A percentile compares a stretch with the other conserved stretches of the same genome.
phyloP scores from a whole-genome alignment of 2,797 vertebrate species.

The Pseudopleuronectes americanus region DNA sequence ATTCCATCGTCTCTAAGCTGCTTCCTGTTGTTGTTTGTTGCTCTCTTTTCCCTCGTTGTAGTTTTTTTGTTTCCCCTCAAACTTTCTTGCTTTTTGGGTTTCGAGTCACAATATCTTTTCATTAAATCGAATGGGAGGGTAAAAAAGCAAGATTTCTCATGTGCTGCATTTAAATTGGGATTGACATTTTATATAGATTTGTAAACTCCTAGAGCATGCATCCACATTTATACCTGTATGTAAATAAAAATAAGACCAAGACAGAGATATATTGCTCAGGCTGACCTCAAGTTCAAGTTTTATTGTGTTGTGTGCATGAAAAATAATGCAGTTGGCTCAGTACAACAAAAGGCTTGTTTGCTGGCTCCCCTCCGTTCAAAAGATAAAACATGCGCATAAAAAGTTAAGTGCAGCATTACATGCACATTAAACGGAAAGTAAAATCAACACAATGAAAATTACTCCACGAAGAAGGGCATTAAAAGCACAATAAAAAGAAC shows the following conservation, averaged over 20 bases:
- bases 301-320: slow-evolving; percentile 22
- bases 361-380: slow-evolving; percentile 7
- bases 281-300: slow-evolving; percentile 21
- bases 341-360: background rate
- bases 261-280: background rate
- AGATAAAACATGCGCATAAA: background rate
- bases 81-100: background rate
- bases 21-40: background rate
- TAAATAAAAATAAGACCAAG: background rate
- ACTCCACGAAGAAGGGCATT: background rate
- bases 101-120: background rate
- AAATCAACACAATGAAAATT: background rate
- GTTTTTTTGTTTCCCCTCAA: too few relatives aligned
- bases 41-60: too few relatives aligned
- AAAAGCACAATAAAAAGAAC: slow-evolving; percentile 5
- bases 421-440: slow-evolving; percentile 7
- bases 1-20: background rate
- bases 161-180: slow-evolving; percentile 25
- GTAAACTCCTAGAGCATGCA: background rate
- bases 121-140: background rate
- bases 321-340: slow-evolving; percentile 11
- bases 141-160: slow-evolving; percentile 11
- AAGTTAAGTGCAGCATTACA: background rate
- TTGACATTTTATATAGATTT: slow-evolving; percentile 1
- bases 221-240: background rate